Conservation (phyloP, 2,888 invertebrate species). For the Yponomeuta cagnagella region DNA sequence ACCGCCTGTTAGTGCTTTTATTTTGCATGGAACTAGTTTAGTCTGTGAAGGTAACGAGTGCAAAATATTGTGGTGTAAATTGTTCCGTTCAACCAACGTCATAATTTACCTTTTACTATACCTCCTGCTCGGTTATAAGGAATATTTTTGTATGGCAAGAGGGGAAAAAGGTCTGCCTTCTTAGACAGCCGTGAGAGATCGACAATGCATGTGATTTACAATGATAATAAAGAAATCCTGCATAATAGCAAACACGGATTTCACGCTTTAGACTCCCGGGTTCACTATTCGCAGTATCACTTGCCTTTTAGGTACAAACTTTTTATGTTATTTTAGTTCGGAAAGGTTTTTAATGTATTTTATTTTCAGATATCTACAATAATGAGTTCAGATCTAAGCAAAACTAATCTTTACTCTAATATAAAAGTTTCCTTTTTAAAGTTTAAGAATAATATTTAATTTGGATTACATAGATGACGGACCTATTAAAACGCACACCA, state of each 20-base stretch:
- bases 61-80: not conserved
- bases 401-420: too few relatives aligned
- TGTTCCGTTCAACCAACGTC: not conserved
- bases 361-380: too few relatives aligned
- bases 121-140: not conserved
- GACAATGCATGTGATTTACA: conserved; percentile 66
- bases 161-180: not conserved
- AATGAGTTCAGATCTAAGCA: too few relatives aligned
- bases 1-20: not conserved
- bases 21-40: not conserved
- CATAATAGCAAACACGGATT: conserved; percentile 69
- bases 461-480: too few relatives aligned
- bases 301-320: not conserved
- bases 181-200: conserved; percentile 47
- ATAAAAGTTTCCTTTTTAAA: too few relatives aligned
- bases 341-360: too few relatives aligned
- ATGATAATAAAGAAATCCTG: conserved; percentile 65
- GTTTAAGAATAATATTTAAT: too few relatives aligned
- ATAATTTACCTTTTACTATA: not conserved
- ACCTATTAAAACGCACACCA: too few relatives aligned
- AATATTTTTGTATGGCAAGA: not conserved
- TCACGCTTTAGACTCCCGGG: conserved; percentile 34
- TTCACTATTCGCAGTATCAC: not conserved
- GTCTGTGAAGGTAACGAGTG: conserved; percentile 1
- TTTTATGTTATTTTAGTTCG: not conserved